Evolutionary conservation across 2,888 invertebrate genomes (phyloP), one percentile per base, ranked within the genome.

Genomic region (Scaptomyza tumidula): DNA sequence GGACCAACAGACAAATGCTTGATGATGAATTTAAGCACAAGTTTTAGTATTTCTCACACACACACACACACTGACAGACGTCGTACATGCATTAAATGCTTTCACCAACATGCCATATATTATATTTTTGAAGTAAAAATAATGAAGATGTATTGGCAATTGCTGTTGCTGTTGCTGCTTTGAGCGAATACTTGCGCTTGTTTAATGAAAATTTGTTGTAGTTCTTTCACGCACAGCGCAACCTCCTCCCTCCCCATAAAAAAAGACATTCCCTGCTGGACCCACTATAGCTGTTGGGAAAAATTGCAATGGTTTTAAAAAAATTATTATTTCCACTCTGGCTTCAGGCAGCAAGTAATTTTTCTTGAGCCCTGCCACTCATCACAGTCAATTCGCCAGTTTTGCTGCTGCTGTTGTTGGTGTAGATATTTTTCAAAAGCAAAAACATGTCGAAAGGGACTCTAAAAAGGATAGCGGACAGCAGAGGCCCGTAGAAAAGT

Each of bases 201-300:
- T 72, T 74, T 81, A 88, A 84, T 87, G 85, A 84, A 88, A 88
- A 84, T 87, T 80, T 73, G 61, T 86, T 73, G 81, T 78, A 87
- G 89, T 86, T 80, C 65, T 55, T 64, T 44, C 64, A 71, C 78
- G 53, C 67, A 69, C 63, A 60, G 65, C 2, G 3, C 41, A 29
- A 13, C 44, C 14, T 3, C 37, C n/a, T 2, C 6, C 39, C 7
- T 9, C 1, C 1, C 10, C 6, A 6, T n/a, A 10, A 24, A 19
- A 19, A 19, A 19, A 19, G 2, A 37, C 54, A 13, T 39, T 0
- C n/a, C 16, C 7, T 31, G 24, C 14, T 29, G 44, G 13, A 44
- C 16, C 16, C 9, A 31, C 9, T 9, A 49, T 9, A 33, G 49
- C 29, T 31, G 35, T 31, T 48, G 29, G 33, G 43, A 6, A 45